Percentiles rank a stretch among this genome's conserved stretches.
Evolutionary conservation across 2,888 invertebrate genomes (phyloP).

Genomic region (Idaea straminata): DNA sequence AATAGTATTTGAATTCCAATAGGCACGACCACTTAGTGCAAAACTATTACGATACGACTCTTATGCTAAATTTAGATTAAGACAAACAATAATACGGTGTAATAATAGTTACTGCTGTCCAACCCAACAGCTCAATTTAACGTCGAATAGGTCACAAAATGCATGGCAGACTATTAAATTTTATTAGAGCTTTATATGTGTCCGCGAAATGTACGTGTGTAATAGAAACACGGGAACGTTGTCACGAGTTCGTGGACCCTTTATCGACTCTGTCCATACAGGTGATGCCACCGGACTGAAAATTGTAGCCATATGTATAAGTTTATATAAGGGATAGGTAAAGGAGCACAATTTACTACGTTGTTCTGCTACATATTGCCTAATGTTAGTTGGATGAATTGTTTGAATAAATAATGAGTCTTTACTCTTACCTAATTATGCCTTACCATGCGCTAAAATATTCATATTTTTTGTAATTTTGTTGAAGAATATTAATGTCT

Average conservation of each 20-base stretch:
- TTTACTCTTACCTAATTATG: neutral
- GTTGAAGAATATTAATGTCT: too few relatives aligned
- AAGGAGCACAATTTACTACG: conserved; percentile 4
- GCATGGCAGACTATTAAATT: conserved; percentile 44
- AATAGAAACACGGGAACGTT: conserved; percentile 60
- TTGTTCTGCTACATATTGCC: neutral
- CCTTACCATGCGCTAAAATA: neutral
- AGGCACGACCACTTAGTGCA: neutral
- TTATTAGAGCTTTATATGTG: conserved; percentile 43
- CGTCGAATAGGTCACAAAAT: conserved; percentile 30
- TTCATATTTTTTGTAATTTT: neutral
- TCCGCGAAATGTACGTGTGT: conserved; percentile 52
- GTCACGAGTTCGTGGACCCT: conserved; percentile 42
- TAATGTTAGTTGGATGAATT: neutral
- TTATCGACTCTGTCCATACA: conserved; percentile 31
- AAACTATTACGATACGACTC: neutral
- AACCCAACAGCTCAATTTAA: conserved; percentile 15
- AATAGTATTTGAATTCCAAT: neutral
- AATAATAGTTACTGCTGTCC: neutral
- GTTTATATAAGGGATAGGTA: conserved; percentile 26
- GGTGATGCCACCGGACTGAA: conserved; percentile 34
- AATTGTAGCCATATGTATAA: neutral
- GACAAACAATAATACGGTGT: neutral
- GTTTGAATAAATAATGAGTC: neutral
- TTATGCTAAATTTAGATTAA: neutral